Conservation (phyloP, 2,888 invertebrate species). For the Drosophila meridionalis region DNA sequence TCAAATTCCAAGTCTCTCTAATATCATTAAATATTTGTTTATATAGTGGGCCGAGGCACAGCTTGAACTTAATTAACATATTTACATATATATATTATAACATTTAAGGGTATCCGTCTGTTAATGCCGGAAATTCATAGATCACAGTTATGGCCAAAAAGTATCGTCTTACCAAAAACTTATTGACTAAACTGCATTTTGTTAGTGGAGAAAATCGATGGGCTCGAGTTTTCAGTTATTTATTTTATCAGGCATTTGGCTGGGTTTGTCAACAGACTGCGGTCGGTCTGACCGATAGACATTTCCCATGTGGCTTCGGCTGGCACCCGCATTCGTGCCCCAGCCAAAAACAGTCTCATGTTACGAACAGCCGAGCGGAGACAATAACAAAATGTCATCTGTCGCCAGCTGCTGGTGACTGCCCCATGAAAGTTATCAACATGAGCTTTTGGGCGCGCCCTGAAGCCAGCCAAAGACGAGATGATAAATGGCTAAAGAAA, state of each 20-base stretch:
- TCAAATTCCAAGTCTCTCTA: background rate
- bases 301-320: slow-evolving; percentile 51
- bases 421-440: slow-evolving; percentile 65
- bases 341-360: slow-evolving; percentile 38
- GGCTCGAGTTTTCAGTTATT: slow-evolving; percentile 37
- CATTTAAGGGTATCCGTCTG: background rate
- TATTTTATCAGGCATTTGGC: slow-evolving; percentile 33
- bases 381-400: slow-evolving; percentile 47
- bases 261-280: slow-evolving; percentile 21
- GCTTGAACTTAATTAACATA: slow-evolving; percentile 10
- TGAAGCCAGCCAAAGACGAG: background rate
- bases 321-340: slow-evolving; percentile 38
- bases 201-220: slow-evolving; percentile 26
- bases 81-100: background rate
- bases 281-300: slow-evolving; percentile 32
- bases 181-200: slow-evolving; percentile 52
- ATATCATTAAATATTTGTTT: background rate
- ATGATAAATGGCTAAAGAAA: slow-evolving; percentile 5
- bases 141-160: slow-evolving; percentile 28
- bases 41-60: background rate
- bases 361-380: slow-evolving; percentile 42
- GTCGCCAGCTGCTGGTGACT: slow-evolving; percentile 46
- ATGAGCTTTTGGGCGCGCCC: slow-evolving; percentile 57
- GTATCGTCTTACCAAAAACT: slow-evolving; percentile 41
- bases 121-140: slow-evolving; percentile 1